Evolutionary conservation across 2,888 invertebrate species (phyloP), one percentile per base, ranked within the genome.

Genomic region (Deilephila elpenor): DNA sequence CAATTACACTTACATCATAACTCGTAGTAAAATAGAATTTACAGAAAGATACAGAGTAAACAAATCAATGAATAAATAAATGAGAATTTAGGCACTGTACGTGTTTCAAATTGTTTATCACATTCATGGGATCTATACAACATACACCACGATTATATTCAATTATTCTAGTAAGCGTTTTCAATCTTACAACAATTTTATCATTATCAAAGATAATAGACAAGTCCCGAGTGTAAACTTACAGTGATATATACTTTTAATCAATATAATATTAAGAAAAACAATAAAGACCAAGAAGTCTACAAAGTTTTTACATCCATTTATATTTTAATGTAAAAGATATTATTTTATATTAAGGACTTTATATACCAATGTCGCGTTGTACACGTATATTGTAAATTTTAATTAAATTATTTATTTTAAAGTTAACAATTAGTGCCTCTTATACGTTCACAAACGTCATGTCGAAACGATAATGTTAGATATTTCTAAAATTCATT

Each of bases 61-160:
- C 70, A 67, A 75, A 73, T 78, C 82, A 81, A 79, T 84, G 83
- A 86, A 82, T 84, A 88, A 89, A 84, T 84, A 88, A 92, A 90
- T 88, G 87, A 92, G 90, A 93, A 90, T 92, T 92, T 93, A 94
- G 94, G 94, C 94, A 94, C 94, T 92, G 93, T 91, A 91, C 91
- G 88, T 92, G 88, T 91, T 89, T 87, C 81, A 72, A 83, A 89
- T 88, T 85, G 90, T 90, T 89, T 94, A 94, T 94, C 94, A 94
- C 94, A 94, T 91, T 90, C 89, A 88, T 89, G 88, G 89, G 87
- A 88, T 88, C 86, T 87, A 86, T 88, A 88, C 85, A 87, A 86
- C 85, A 59, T 62, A 89, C 88, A 89, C 86, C 87, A 86, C 86
- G 83, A 84, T 84, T 79, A 85, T 86, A 89, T 85, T 86, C 85